phyloP scores from a whole-genome alignment of 2,113 vertebrate species.

The Zeus faber region DNA sequence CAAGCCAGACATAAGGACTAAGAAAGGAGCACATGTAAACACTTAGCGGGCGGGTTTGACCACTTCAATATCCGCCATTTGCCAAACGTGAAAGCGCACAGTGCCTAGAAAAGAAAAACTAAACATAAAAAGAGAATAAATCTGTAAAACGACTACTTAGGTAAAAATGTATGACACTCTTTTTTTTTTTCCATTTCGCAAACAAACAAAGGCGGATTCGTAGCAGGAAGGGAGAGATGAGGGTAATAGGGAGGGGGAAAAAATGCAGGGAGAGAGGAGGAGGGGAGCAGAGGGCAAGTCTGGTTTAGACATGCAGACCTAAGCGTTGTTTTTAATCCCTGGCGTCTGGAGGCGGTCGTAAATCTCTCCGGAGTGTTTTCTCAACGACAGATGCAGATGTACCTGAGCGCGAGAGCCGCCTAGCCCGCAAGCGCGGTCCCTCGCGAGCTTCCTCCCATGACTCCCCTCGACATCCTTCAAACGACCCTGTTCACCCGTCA shows the following conservation, averaged over 20 bases:
- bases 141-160: slow-evolving; percentile 41
- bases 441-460: too few relatives aligned
- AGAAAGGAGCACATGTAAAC: slow-evolving; percentile 55
- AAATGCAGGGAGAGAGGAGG: slow-evolving; percentile 1
- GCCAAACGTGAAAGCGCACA: slow-evolving; percentile 36
- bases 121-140: slow-evolving; percentile 10
- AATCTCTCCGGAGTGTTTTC: slow-evolving; percentile 53
- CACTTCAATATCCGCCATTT: slow-evolving; percentile 55
- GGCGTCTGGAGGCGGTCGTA: slow-evolving; percentile 50
- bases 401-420: slow-evolving; percentile 30
- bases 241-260: slow-evolving; percentile 16
- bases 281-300: slow-evolving; percentile 24
- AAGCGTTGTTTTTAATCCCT: slow-evolving; percentile 60
- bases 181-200: slow-evolving; percentile 49
- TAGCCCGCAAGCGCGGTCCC: slow-evolving; percentile 53
- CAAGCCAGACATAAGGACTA: slow-evolving; percentile 41
- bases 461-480: slow-evolving; percentile 17
- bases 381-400: slow-evolving; percentile 46
- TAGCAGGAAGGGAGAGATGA: slow-evolving; percentile 16
- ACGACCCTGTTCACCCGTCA: slow-evolving; percentile 30
- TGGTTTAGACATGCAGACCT: slow-evolving; percentile 51
- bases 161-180: slow-evolving; percentile 48
- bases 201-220: slow-evolving; percentile 47
- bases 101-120: slow-evolving; percentile 11
- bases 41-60: slow-evolving; percentile 60